Conservation (phyloP, 2,797 vertebrate species). For the Phrynocephalus forsythii region DNA sequence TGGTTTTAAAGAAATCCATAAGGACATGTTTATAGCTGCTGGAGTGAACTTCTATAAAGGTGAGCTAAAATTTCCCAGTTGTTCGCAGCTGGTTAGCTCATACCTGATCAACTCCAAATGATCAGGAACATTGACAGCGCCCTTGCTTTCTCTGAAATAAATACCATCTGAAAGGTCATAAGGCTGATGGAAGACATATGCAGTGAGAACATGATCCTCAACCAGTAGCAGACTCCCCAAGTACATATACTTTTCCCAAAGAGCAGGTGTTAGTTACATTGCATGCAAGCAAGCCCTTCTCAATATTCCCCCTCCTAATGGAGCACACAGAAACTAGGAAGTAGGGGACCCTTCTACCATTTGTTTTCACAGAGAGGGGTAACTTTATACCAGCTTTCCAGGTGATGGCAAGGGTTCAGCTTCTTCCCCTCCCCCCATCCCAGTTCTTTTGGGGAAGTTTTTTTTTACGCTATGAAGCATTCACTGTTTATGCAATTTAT, state of each 20-base stretch:
- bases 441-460: background rate
- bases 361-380: background rate
- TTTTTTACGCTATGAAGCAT: background rate
- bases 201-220: background rate
- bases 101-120: background rate
- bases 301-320: background rate
- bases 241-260: background rate
- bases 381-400: background rate
- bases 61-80: background rate
- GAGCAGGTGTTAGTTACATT: background rate
- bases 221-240: background rate
- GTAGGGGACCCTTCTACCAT: no score
- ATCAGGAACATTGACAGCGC: background rate
- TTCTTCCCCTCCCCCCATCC: background rate
- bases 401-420: background rate
- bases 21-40: conserved; percentile 40
- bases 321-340: background rate
- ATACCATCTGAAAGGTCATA: conserved; percentile 18
- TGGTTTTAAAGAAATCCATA: conserved; percentile 5
- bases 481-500: background rate
- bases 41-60: conserved; percentile 3
- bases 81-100: conserved; percentile 26
- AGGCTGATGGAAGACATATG: background rate
- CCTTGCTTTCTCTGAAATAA: conserved; percentile 25
- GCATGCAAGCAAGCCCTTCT: background rate